Conservation (phyloP, 1,140 invertebrate genomes). For the Fopius arisanus region DNA sequence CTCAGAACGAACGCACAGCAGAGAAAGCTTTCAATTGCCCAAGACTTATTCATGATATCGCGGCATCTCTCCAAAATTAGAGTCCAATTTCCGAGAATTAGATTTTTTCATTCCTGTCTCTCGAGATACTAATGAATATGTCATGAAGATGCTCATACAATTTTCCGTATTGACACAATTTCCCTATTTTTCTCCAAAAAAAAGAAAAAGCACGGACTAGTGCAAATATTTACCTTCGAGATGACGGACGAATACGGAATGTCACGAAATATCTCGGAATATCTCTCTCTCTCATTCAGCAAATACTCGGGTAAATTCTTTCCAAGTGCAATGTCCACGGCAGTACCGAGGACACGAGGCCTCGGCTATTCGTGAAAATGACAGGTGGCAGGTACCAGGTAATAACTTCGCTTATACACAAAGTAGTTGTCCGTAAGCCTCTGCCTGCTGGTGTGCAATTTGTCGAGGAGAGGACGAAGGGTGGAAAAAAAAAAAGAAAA, state of each 20-base stretch:
- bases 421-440: conserved; percentile 2
- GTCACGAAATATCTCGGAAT: neutral
- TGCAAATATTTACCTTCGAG: neutral
- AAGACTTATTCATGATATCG: too few species aligned
- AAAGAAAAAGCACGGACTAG: neutral
- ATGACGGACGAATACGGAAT: neutral
- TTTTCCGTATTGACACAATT: too few species aligned
- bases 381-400: neutral
- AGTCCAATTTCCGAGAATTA: too few species aligned
- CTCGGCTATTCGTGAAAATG: conserved; percentile 10
- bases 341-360: too few species aligned
- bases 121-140: too few species aligned
- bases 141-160: too few species aligned
- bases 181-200: too few species aligned
- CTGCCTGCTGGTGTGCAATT: neutral
- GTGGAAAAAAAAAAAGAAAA: neutral
- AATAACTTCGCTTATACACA: conserved; percentile 11
- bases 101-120: too few species aligned
- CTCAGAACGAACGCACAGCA: too few species aligned
- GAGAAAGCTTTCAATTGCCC: too few species aligned
- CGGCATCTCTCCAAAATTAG: too few species aligned
- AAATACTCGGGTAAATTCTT: neutral
- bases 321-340: conserved; percentile 1
- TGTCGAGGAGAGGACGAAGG: neutral
- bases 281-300: neutral